Conservation (phyloP, 2,113 vertebrate species). For the Andinoacara biseriatus region DNA sequence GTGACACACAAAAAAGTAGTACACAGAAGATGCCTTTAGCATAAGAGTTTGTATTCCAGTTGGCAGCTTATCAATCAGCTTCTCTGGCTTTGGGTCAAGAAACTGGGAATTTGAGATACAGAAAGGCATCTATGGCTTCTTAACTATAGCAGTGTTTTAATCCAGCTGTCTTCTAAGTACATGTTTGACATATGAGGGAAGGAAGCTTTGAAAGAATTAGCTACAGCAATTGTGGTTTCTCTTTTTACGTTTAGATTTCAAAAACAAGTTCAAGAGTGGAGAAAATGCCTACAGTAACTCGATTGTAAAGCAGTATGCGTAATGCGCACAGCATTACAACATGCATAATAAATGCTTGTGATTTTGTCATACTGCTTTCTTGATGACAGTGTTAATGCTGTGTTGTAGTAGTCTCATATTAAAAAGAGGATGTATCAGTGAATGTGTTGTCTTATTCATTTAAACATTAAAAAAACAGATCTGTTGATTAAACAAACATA, state of each 20-base stretch:
- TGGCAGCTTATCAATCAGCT: slow-evolving; percentile 25
- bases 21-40: background rate
- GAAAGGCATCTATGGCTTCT: background rate
- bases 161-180: background rate
- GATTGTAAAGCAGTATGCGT: background rate
- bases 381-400: background rate
- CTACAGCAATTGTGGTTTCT: background rate
- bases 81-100: slow-evolving; percentile 32
- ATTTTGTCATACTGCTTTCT: no score
- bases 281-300: background rate
- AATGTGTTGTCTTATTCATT: background rate
- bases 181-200: slow-evolving; percentile 1
- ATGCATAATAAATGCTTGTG: no score
- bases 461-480: background rate
- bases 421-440: background rate
- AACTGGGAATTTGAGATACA: slow-evolving; percentile 1
- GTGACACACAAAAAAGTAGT: background rate
- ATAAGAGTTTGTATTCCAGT: slow-evolving; percentile 28
- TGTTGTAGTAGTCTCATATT: background rate
- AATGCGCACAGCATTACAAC: no score
- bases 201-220: background rate
- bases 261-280: background rate
- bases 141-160: slow-evolving; percentile 9
- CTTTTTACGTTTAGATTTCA: slow-evolving; percentile 2
- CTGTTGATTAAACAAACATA: background rate